A percentile compares a stretch with the other conserved stretches of the same genome.
Evolutionary conservation across 2,888 invertebrate species (phyloP).

Genomic region (Resseliella maxima): DNA sequence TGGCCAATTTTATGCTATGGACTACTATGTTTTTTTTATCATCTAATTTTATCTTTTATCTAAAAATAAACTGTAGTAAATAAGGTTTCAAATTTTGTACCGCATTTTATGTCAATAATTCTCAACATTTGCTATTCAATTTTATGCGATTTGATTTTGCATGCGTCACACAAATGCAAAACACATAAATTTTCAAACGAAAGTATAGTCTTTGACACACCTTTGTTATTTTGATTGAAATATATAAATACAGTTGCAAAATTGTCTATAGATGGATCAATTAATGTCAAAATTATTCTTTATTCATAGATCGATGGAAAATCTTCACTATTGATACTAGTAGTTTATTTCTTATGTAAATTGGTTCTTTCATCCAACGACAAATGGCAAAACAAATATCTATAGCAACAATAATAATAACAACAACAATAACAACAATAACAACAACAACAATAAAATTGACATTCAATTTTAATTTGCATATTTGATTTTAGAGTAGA

Average conservation of each 20-base stretch:
- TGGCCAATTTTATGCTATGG: neutral
- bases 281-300: too few species aligned
- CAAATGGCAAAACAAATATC: too few species aligned
- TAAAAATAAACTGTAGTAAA: neutral
- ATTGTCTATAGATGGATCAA: too few species aligned
- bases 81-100: too few species aligned
- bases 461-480: conserved; percentile 3
- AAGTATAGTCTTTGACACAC: neutral
- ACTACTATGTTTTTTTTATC: neutral
- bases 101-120: neutral
- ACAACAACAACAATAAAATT: neutral
- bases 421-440: too few species aligned
- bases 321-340: too few species aligned
- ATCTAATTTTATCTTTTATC: neutral
- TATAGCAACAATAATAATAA: too few species aligned
- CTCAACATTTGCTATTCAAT: neutral
- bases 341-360: too few species aligned
- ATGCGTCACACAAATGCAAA: neutral
- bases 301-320: too few species aligned
- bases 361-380: too few species aligned
- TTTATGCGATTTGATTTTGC: neutral
- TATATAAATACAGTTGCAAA: too few species aligned
- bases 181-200: neutral
- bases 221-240: neutral
- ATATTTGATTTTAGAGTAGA: neutral